Conservation (phyloP, 2,113 vertebrate species). For the Petaurus breviceps region DNA sequence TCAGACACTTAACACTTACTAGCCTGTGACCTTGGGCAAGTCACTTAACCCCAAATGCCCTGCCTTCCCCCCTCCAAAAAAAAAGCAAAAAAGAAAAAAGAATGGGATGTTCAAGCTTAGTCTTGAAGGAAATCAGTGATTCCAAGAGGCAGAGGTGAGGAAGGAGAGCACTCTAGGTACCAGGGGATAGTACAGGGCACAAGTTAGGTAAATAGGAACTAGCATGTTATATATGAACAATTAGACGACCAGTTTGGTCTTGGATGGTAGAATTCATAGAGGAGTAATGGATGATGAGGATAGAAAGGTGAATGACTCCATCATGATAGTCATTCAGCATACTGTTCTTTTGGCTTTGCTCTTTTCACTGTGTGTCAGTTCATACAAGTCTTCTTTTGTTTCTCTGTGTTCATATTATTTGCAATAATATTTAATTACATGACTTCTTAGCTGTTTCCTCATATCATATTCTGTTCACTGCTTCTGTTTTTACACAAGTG, state of each 20-base stretch:
- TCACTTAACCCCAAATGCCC: too few relatives aligned
- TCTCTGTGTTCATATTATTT: not conserved
- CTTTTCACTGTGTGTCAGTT: not conserved
- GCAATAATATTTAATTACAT: not conserved
- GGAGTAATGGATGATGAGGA: too few relatives aligned
- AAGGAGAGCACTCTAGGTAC: not conserved
- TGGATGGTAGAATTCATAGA: too few relatives aligned
- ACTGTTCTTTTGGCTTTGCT: not conserved
- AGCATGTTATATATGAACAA: not conserved
- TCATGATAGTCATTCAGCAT: not conserved
- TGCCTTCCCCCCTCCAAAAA: too few relatives aligned
- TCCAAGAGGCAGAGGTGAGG: not conserved
- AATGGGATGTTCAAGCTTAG: not conserved
- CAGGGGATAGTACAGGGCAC: not conserved
- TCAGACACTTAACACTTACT: too few relatives aligned
- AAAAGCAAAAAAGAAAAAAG: not conserved
- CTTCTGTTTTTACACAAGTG: not conserved
- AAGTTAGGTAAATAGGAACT: not conserved
- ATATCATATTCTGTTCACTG: not conserved
- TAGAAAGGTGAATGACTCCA: not conserved
- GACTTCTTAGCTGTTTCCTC: not conserved
- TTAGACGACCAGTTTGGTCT: too few relatives aligned
- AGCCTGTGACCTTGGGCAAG: too few relatives aligned
- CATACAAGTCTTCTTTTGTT: not conserved
- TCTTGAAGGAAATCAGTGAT: not conserved